Base-by-base conservation (phyloP, 2,113 vertebrate species). In the Protobothrops mucrosquamatus region DNA sequence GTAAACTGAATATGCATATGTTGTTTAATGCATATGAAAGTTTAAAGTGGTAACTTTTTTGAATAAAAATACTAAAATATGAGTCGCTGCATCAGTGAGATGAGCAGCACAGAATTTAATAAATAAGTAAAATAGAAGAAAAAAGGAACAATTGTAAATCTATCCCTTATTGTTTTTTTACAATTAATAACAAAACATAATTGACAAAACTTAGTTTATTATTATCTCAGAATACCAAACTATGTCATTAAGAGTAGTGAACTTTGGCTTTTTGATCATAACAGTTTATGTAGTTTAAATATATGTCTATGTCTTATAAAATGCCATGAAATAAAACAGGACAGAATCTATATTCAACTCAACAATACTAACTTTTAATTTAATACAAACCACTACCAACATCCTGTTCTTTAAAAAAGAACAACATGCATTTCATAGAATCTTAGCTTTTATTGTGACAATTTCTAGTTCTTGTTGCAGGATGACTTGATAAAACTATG, bases 41-140 rank as follows among this genome's bases (percentile, higher is more conserved):
- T 74, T 74, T 74, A 74, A 74, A 34, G 14, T 34, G 64, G n/a
- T 34, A 74, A 74, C 1, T 34, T 92, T 43, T 39, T 55, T 59
- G 18, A 51, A 11, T 12, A 85, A 29, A 64, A 64, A 64, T 64
- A 3, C 26, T 29, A 64, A 64, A 64, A 64, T 29, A 64, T 64
- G 59, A 64, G 59, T 12, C 0, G 9, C 10, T 64, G 12, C 59
- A 29, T 64, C 10, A 64, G 59, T 29, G 59, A 64, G 59, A 64
- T 64, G 10, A 29, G 24, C 59, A 64, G 59, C 26, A 29, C 23
- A 64, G 59, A 64, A 29, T 29, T 29, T 29, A 29, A 61, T 61
- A 61, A 61, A 61, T 61, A 92, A 59, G 94, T 57, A 48, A 92
- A 94, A 92, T 85, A n/a, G 74, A 95, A 94, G 94, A 56, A n/a